Evolutionary conservation across 2,113 vertebrate genomes (phyloP).

Genomic region (Rutilus rutilus): DNA sequence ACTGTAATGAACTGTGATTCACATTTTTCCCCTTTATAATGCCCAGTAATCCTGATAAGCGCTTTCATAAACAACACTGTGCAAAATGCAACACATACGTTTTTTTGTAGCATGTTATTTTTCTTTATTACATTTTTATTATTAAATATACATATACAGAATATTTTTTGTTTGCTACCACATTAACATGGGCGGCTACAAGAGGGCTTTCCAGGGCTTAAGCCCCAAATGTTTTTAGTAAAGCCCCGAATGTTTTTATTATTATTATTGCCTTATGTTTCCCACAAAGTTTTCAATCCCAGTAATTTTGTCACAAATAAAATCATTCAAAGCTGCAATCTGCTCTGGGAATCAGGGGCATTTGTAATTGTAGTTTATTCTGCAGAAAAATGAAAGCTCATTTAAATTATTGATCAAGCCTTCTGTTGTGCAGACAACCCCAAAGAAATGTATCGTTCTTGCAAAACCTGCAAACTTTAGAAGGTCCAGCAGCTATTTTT

Average conservation of each 20-base stretch:
- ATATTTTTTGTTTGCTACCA: not conserved
- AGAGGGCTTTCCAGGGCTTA: not conserved
- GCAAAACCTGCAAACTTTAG: not conserved
- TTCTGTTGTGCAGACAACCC: not conserved
- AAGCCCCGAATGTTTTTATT: not conserved
- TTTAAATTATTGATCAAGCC: conserved; percentile 7
- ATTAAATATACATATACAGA: not conserved
- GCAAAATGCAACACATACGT: not conserved
- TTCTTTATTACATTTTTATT: not conserved
- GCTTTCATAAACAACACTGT: not conserved
- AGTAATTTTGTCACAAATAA: not conserved
- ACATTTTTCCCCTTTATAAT: not conserved
- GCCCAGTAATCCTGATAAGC: not conserved
- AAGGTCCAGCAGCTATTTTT: not conserved
- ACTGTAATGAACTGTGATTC: not conserved
- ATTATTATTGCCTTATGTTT: not conserved
- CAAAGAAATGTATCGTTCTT: not conserved
- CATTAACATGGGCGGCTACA: not conserved
- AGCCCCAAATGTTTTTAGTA: not conserved
- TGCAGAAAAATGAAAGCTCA: not conserved
- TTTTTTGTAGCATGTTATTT: not conserved
- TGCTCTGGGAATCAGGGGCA: not conserved
- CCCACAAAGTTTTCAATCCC: not conserved
- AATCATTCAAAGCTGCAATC: conserved; percentile 23
- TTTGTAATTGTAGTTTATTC: conserved; percentile 14